Percentiles rank a stretch among this genome's conserved stretches.
Evolutionary conservation across 37 sponge, comb jelly and placozoan genomes (phyloP).

Genomic region (Hexactinellida sp.): DNA sequence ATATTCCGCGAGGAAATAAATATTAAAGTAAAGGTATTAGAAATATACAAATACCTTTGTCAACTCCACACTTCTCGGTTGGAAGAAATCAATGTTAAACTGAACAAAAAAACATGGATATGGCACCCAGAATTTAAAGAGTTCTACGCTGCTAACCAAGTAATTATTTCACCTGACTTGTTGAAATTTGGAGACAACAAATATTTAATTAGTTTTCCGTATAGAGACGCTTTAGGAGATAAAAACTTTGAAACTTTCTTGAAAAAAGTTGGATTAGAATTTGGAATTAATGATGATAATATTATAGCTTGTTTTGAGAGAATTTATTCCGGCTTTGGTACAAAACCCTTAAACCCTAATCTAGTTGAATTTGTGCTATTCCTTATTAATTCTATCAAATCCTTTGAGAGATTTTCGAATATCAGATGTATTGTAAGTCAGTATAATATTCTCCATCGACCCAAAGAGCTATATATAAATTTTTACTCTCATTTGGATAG

Average conservation of each 20-base stretch:
- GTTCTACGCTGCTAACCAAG: background rate
- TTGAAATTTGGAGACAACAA: background rate
- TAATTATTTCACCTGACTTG: background rate
- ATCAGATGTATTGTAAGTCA: background rate
- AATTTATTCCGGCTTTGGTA: background rate
- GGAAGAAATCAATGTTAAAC: background rate
- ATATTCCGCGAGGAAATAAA: background rate
- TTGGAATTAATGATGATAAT: background rate
- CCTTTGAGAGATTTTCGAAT: background rate
- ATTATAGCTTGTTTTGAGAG: background rate
- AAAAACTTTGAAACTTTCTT: background rate
- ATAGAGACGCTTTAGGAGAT: background rate
- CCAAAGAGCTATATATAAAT: background rate
- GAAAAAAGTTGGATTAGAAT: background rate
- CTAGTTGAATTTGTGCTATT: background rate
- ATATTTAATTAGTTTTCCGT: conserved; percentile 9
- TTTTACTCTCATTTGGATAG: background rate
- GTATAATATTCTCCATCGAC: background rate
- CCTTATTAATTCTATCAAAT: background rate
- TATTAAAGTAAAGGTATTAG: background rate
- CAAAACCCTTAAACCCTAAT: background rate
- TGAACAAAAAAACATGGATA: background rate
- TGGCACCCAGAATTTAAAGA: background rate
- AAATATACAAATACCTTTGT: background rate
- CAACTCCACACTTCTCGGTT: background rate